Base-by-base conservation (phyloP, 1,140 invertebrate genomes). In the Drosophila nigrodunni region DNA sequence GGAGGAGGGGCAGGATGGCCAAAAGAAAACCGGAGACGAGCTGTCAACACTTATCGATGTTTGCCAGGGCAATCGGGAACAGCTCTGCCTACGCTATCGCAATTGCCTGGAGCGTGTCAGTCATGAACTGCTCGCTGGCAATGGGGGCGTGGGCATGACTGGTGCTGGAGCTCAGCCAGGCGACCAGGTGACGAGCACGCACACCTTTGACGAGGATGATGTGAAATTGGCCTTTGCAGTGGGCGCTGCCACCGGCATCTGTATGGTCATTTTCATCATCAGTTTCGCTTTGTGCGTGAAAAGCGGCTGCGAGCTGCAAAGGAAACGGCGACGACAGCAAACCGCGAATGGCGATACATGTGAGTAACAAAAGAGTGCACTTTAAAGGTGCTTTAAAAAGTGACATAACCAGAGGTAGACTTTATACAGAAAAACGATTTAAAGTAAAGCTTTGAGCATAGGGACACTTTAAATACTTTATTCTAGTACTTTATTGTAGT, bases 191-290 rank as follows among this genome's bases (percentile, higher is more conserved):
- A 39, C 72, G 60, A 76, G 73, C 35, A 46, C 76, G 0, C 87
- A 80, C 47, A 61, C 69, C 61, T 90, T 78, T 49, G 88, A 90
- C 35, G 79, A 82, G 72, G 82, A 90, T 34, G 87, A 90, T 59
- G 66, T 90, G 4, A 90, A 90, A 59, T 41, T 90, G 66, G 87
- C 86, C 44, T 90, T 90, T 54, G 70, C 87, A 9, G 80, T 90
- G 30, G 87, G 87, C 3, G 82, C 78, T 3, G 82, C 87, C 61
- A 86, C 86, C 4, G 87, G 87, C 50, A 82, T 90, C 46, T 87
- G 87, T 55, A 80, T 90, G 77, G 82, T 90, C 59, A 90, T 90
- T 50, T 90, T 90, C 34, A 87, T 90, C 54, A 90, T 90, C 5
- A 82, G 82, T 52, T 90, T 82, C 59, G 87, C 82, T 8, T 60